phyloP scores from a whole-genome alignment of 2,797 vertebrate species.

The Gobio occitaniae region DNA sequence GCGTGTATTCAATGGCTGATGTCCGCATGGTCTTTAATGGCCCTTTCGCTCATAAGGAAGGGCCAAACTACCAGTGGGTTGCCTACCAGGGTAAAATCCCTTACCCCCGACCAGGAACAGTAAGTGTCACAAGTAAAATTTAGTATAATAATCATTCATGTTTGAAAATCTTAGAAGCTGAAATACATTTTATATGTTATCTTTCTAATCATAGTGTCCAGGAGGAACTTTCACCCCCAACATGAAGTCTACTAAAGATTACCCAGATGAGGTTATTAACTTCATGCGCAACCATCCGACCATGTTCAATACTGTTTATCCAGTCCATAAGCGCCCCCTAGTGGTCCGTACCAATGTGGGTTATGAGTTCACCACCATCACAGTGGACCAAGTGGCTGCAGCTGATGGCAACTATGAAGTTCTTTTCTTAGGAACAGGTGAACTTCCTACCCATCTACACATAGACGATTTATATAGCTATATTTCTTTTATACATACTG shows the following conservation, averaged over 20 bases:
- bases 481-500: neutral
- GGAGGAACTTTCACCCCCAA: slow-evolving; percentile 98
- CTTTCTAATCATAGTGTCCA: slow-evolving; percentile 83
- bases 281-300: slow-evolving; percentile 98
- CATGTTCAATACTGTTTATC: slow-evolving; percentile 95
- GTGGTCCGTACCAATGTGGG: slow-evolving; percentile 94
- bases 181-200: neutral
- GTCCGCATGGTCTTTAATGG: slow-evolving; percentile 99
- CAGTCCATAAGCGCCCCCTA: slow-evolving; percentile 94
- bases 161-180: neutral
- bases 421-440: slow-evolving; percentile 98
- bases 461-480: neutral
- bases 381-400: slow-evolving; percentile 97
- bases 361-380: slow-evolving; percentile 96
- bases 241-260: slow-evolving; percentile 99
- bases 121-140: slow-evolving; percentile 71
- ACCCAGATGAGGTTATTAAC: slow-evolving; percentile 98
- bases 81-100: slow-evolving; percentile 98
- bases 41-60: slow-evolving; percentile 98
- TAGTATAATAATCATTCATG: neutral
- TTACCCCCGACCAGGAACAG: slow-evolving; percentile 95
- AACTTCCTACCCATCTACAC: slow-evolving; percentile 37
- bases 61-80: slow-evolving; percentile 99
- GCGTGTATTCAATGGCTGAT: slow-evolving; percentile 98
- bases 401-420: slow-evolving; percentile 98